These are phyloP conservation scores for Paedocypris micromegethes DNA, from an alignment of 2,797 vertebrate genomes.

Conservation along the genomic window DNA sequence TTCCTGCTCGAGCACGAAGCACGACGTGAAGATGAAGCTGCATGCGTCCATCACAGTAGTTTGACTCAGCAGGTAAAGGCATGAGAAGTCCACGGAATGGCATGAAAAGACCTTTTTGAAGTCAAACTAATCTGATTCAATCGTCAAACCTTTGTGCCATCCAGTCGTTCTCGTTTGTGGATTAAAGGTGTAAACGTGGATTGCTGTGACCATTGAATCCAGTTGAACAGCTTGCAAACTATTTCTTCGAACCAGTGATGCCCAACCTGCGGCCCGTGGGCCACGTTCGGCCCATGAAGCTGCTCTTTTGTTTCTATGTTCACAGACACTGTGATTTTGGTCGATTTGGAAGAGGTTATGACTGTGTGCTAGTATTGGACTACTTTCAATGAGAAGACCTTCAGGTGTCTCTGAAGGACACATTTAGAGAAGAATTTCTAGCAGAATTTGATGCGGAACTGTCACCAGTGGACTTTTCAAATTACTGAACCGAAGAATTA, in stretches of 20 bases:
- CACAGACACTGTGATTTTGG: constrained; percentile 8
- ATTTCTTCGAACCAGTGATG: too few species aligned
- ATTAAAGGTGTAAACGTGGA: background rate
- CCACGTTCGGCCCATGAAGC: too few species aligned
- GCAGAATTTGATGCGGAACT: too few species aligned
- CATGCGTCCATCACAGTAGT: constrained; percentile 30
- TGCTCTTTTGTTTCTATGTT: background rate
- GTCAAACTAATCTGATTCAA: constrained; percentile 13
- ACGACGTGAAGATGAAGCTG: constrained; percentile 2
- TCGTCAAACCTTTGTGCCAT: constrained; percentile 1
- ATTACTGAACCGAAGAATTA: too few species aligned
- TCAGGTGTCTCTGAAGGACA: too few species aligned
- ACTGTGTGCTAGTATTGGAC: background rate
- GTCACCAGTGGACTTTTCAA: too few species aligned
- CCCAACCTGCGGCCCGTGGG: too few species aligned
- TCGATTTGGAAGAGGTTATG: background rate
- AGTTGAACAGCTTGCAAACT: too few species aligned
- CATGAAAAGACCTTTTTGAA: constrained; percentile 12
- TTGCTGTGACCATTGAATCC: too few species aligned
- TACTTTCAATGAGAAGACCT: too few species aligned
- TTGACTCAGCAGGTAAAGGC: constrained; percentile 27
- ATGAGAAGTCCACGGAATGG: constrained; percentile 21
- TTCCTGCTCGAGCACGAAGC: too few species aligned
- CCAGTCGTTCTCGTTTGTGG: background rate
- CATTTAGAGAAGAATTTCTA: too few species aligned